Evolutionary conservation across 2,113 vertebrate species (phyloP), one percentile per base, ranked within the genome.

Genomic region (Entelurus aequoreus): DNA sequence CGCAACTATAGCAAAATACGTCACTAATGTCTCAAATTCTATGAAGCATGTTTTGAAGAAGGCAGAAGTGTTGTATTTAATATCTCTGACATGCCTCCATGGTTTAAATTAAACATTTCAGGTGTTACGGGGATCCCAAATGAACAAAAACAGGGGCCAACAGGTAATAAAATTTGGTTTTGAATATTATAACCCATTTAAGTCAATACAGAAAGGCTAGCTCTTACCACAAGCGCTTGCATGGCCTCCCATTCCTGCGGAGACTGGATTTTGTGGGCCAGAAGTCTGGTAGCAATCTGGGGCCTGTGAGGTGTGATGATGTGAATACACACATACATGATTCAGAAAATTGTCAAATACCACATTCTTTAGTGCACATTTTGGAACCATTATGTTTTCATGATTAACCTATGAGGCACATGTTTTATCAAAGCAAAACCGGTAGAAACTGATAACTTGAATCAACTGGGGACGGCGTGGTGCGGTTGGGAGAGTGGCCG

Each of bases 261-360:
- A 51, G 97, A 99, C 79, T 99, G 97, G 87, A 99, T 96, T 91
- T 99, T 99, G 83, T 99, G 97, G 38, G 95, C 95, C 81, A 99
- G 84, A 58, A 99, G 93, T 68, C 96, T 92, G 53, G 96, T 96
- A 62, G 95, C 96, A 78, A 97, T 91, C 2, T 94, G 95, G 67
- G 95, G 97, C 60, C 97, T 98, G 60, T 60, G 1, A 10, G 4
- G 71, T 37, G 5, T 19, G 63, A 44, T 10, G 7, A 12, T 46
- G 42, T 46, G 12, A n/a, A 19, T 10, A 16, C 28, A 53, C 7
- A 58, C 2, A 40, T 11, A 28, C 28, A 28, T 28, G 1, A 38
- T 13, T 38, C 16, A 38, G 15, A 5, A 37, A 37, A 9, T 36
- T 28, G 21, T 36, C 6, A 16, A 13, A 13, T 19, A 50, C 14